These are phyloP conservation scores for Agonopterix arenella DNA, from an alignment of 2,888 invertebrate genomes.

Conservation along the genomic window DNA sequence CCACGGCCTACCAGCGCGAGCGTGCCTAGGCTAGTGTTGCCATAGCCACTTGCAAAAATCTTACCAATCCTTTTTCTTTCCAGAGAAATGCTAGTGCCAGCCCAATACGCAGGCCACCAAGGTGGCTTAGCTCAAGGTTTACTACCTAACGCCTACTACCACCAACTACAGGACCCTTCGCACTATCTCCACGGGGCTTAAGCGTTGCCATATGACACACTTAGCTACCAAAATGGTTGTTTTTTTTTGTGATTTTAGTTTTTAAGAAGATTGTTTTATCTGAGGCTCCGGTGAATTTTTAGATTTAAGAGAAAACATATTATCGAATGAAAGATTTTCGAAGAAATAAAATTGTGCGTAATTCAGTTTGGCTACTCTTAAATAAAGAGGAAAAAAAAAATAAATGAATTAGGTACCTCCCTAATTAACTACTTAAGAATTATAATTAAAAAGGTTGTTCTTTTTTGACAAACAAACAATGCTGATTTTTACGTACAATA, in stretches of 20 bases:
- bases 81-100: conserved; percentile 67
- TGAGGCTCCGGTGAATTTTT: neutral
- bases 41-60: too few relatives aligned
- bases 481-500: too few relatives aligned
- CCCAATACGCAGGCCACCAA: conserved; percentile 62
- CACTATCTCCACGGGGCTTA: conserved; percentile 52
- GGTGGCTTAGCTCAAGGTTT: conserved; percentile 54
- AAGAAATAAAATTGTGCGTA: neutral
- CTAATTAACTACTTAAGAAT: too few relatives aligned
- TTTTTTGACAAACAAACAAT: too few relatives aligned
- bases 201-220: conserved; percentile 14
- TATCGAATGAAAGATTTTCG: neutral
- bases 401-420: too few relatives aligned
- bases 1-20: too few relatives aligned
- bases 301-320: neutral
- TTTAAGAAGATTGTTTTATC: neutral
- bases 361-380: too few relatives aligned
- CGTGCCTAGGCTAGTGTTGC: too few relatives aligned
- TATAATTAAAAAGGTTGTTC: too few relatives aligned
- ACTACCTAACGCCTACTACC: conserved; percentile 63
- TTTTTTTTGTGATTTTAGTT: neutral
- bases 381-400: too few relatives aligned
- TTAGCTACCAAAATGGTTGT: neutral
- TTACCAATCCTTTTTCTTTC: conserved; percentile 18
- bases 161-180: conserved; percentile 59